Percentiles rank a stretch among this genome's conserved stretches.
Conservation (phyloP, 2,797 vertebrate genomes). For the Anniella stebbinsi region DNA sequence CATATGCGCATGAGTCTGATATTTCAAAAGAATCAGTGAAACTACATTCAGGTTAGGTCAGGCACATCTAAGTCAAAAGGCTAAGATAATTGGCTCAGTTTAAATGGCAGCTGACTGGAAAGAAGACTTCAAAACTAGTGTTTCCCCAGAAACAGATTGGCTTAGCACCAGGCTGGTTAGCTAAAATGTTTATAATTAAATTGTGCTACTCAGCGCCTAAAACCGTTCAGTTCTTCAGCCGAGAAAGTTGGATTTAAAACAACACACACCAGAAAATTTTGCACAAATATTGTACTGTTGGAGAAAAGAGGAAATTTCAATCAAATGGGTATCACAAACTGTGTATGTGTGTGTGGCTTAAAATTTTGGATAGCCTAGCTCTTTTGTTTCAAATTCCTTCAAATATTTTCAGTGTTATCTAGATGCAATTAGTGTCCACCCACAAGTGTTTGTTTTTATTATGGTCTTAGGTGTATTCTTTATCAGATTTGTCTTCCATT, state of each 20-base stretch:
- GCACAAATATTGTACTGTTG: conserved; percentile 39
- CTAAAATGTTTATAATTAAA: conserved; percentile 78
- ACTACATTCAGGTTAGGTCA: conserved; percentile 88
- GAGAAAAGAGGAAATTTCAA: conserved; percentile 27
- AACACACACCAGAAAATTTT: conserved; percentile 47
- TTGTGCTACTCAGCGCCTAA: conserved; percentile 60
- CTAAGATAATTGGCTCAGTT: conserved; percentile 86
- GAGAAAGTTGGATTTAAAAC: conserved; percentile 11
- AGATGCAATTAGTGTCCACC: too few species aligned
- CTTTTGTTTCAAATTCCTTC: not conserved
- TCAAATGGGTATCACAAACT: not conserved
- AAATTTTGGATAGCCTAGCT: not conserved
- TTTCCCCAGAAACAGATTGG: conserved; percentile 81
- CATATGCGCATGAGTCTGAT: conserved; percentile 86
- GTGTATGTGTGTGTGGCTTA: not conserved
- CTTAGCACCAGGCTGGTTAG: conserved; percentile 74
- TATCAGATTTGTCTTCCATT: not conserved
- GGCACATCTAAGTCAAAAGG: conserved; percentile 84
- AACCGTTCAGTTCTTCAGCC: conserved; percentile 54
- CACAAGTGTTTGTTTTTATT: not conserved
- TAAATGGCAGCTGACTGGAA: conserved; percentile 89
- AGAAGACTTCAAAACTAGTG: conserved; percentile 77
- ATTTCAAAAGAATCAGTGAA: conserved; percentile 89
- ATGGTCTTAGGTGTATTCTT: not conserved
- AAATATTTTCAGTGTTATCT: not conserved